A percentile compares a stretch with the other conserved stretches of the same genome.
Conservation (phyloP, 1,140 invertebrate species). For the Thaumatotibia leucotreta region DNA sequence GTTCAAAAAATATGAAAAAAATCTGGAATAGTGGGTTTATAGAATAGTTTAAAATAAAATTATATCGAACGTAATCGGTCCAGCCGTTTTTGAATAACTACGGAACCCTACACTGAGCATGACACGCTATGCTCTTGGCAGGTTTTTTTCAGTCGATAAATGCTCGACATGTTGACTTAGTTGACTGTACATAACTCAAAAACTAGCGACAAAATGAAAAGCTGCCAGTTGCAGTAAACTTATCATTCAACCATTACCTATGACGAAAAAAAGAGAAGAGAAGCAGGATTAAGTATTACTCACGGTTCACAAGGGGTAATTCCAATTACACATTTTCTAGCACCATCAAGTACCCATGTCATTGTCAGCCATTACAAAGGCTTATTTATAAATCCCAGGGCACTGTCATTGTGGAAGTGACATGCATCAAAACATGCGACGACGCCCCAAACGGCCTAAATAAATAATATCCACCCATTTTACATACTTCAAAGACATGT, state of each 20-base stretch:
- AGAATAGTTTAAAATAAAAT: no score
- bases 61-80: no score
- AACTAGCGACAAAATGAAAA: no score
- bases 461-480: constrained; percentile 3
- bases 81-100: no score
- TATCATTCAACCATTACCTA: neutral
- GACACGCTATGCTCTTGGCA: no score
- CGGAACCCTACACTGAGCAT: no score
- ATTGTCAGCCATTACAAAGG: constrained; percentile 2
- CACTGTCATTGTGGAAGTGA: constrained; percentile 12
- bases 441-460: constrained; percentile 15
- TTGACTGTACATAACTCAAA: no score
- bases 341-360: neutral
- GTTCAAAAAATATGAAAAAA: no score
- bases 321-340: neutral
- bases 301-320: neutral
- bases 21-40: no score
- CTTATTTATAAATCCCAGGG: constrained; percentile 6
- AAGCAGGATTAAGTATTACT: neutral
- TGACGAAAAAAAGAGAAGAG: neutral
- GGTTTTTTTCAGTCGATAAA: no score
- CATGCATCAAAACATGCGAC: constrained; percentile 6
- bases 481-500: constrained; percentile 54
- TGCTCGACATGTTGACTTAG: no score
- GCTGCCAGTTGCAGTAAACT: no score